These are phyloP conservation scores for Acromyrmex charruanus DNA, from an alignment of 1,140 invertebrate genomes.

Conservation along the genomic window DNA sequence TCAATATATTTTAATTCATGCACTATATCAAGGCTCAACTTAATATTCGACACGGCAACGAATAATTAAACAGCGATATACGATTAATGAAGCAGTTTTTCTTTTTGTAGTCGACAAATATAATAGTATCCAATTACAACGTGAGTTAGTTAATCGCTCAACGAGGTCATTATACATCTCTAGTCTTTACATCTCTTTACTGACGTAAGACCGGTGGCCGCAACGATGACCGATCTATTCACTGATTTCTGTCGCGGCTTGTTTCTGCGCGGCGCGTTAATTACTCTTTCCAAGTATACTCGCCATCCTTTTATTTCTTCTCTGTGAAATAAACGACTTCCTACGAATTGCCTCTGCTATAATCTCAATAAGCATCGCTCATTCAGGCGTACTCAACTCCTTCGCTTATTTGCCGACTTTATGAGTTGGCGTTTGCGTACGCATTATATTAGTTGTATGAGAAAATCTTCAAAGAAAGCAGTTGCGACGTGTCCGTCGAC, in stretches of 20 bases:
- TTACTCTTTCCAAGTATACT: slow-evolving; percentile 64
- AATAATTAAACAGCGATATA: slow-evolving; percentile 50
- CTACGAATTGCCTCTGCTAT: slow-evolving; percentile 77
- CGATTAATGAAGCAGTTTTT: slow-evolving; percentile 15
- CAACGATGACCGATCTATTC: slow-evolving; percentile 63
- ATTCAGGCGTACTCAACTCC: slow-evolving; percentile 70
- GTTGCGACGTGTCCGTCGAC: slow-evolving; percentile 66
- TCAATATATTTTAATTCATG: background rate
- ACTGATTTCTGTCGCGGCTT: slow-evolving; percentile 60
- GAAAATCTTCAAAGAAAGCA: slow-evolving; percentile 37
- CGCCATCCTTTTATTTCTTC: slow-evolving; percentile 3
- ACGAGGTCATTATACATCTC: background rate
- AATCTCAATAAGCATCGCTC: slow-evolving; percentile 84
- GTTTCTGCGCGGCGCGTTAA: slow-evolving; percentile 41
- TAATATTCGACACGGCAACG: slow-evolving; percentile 20
- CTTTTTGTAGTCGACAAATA: slow-evolving; percentile 10
- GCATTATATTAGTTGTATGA: slow-evolving; percentile 62
- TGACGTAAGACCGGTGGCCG: slow-evolving; percentile 40
- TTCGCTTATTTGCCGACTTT: slow-evolving; percentile 75
- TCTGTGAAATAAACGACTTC: slow-evolving; percentile 77
- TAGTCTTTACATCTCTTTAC: background rate
- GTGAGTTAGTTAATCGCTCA: slow-evolving; percentile 39
- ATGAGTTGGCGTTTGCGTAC: slow-evolving; percentile 65
- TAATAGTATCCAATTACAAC: slow-evolving; percentile 43
- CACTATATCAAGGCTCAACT: background rate